Evolutionary conservation across 2,113 vertebrate species (phyloP), one percentile per base, ranked within the genome.

Genomic region (Atrichornis clamosus): DNA sequence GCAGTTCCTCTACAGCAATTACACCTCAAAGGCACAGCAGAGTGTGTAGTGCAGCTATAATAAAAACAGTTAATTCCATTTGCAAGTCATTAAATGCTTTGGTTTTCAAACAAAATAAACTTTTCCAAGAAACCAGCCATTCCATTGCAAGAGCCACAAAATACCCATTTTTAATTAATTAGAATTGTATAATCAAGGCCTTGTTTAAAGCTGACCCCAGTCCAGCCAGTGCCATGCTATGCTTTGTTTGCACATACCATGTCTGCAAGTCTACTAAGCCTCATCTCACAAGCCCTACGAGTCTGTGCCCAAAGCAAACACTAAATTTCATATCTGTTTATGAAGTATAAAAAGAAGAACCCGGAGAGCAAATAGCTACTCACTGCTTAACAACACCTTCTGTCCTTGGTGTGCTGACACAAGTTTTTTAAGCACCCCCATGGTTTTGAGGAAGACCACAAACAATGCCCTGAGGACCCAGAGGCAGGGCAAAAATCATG

Each of bases 201-300:
- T 52, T 17, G 17, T 64, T 67, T 65, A 69, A 68, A 88, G 50
- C 3, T 83, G 32, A 64, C 16, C 15, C 65, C 3, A 2, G 67
- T 7, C 23, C 33, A 56, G 19, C 11, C 41, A 69, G 24, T 10
- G n/a, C 27, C n/a, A 33, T 9, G 28, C 9, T 86, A 42, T 76
- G 21, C 62, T 76, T 60, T 39, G 42, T 46, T 75, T 62, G 44
- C 47, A 60, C 22, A 1, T 13, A 44, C 7, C 24, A 2, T 2
- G 33, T 67, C 82, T 80, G 58, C 49, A 64, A 64, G 32, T 63
- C 42, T n/a, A 9, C 72, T 30, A 68, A 55, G 10, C 35, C 39
- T 53, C 2, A 1, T 58, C 55, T 85, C 42, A 46, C 32, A 52
- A 81, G 35, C 50, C 39, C 15, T 5, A 65, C 0, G 0, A 87